These are phyloP conservation scores for Coregonus suidteri DNA, from an alignment of 2,797 vertebrate species.

Conservation along the genomic window DNA sequence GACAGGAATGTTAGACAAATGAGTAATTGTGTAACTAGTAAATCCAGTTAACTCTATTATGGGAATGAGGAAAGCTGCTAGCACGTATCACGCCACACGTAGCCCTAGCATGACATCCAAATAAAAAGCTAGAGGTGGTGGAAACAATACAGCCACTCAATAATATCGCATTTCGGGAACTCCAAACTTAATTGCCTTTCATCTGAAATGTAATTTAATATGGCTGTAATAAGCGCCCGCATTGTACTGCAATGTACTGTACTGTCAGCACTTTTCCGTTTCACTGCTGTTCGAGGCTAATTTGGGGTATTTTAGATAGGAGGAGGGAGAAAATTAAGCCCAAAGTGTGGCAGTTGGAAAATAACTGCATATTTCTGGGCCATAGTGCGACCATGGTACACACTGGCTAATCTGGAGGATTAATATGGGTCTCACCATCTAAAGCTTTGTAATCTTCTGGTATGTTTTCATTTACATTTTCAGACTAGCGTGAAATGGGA, in stretches of 20 bases:
- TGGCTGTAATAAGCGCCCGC: background rate
- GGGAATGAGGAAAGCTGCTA: slow-evolving; percentile 16
- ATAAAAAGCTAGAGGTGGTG: slow-evolving; percentile 42
- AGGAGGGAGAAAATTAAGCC: slow-evolving; percentile 5
- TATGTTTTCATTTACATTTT: slow-evolving; percentile 59
- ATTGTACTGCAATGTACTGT: slow-evolving; percentile 9
- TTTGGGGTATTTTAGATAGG: slow-evolving; percentile 20
- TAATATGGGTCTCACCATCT: slow-evolving; percentile 49
- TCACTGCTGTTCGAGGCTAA: slow-evolving; percentile 25
- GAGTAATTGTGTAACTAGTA: slow-evolving; percentile 56
- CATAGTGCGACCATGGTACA: slow-evolving; percentile 43
- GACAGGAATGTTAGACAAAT: slow-evolving; percentile 55
- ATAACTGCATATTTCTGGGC: slow-evolving; percentile 22
- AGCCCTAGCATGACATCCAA: slow-evolving; percentile 28
- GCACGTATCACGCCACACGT: slow-evolving; percentile 23
- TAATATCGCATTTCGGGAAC: slow-evolving; percentile 15
- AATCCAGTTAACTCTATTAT: slow-evolving; percentile 71
- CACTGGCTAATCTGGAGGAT: slow-evolving; percentile 50
- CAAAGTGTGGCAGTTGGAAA: slow-evolving; percentile 26
- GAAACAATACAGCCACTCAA: slow-evolving; percentile 42
- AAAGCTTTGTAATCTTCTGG: slow-evolving; percentile 51
- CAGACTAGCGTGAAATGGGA: slow-evolving; percentile 56
- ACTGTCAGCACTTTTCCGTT: slow-evolving; percentile 1
- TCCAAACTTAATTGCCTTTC: slow-evolving; percentile 25
- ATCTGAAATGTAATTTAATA: slow-evolving; percentile 15